These are phyloP conservation scores for Nibea coibor DNA, from an alignment of 2,113 vertebrate genomes.

Conservation along the genomic window DNA sequence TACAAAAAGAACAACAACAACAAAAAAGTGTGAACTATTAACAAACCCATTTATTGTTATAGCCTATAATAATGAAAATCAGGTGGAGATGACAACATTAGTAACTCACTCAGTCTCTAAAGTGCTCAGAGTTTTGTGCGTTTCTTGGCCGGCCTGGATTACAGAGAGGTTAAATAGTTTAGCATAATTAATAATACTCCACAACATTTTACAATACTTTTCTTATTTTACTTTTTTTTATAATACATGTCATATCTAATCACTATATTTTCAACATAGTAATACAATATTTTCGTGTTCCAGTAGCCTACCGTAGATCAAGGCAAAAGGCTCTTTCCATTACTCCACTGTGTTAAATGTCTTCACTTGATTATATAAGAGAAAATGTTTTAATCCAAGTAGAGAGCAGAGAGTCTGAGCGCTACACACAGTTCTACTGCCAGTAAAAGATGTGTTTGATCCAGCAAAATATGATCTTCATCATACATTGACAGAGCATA, in stretches of 20 bases:
- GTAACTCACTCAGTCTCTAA: not conserved
- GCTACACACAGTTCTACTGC: not conserved
- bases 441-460: not conserved
- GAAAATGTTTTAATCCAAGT: not conserved
- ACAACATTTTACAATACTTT: not conserved
- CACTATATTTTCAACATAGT: not conserved
- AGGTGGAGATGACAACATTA: not conserved
- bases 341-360: no score
- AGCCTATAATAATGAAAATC: no score
- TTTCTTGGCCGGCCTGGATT: not conserved
- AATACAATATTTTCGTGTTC: no score
- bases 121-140: not conserved
- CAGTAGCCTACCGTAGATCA: no score
- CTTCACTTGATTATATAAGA: no score
- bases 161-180: not conserved
- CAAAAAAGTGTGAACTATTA: not conserved
- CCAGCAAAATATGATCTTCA: not conserved
- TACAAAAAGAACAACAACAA: not conserved
- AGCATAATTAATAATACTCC: not conserved
- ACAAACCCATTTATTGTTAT: not conserved
- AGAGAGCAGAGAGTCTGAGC: not conserved
- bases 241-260: not conserved
- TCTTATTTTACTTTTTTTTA: not conserved
- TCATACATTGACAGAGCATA: not conserved
- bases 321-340: no score